Conservation (phyloP, 2,888 invertebrate genomes). For the Hypena proboscidalis region DNA sequence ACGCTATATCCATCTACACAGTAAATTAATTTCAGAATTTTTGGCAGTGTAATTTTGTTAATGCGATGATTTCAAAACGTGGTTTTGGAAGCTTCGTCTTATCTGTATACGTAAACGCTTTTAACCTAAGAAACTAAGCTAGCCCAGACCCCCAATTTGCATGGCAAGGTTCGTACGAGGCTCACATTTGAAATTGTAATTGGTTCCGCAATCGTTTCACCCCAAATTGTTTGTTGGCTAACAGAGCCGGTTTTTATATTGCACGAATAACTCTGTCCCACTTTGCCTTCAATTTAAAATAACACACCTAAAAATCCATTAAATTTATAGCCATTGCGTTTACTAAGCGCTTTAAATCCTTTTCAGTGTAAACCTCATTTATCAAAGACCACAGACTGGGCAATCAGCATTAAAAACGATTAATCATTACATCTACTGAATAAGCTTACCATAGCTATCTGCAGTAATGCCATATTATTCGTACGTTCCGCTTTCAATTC, state of each 20-base stretch:
- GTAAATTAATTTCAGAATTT: too few species aligned
- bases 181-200: slow-evolving; percentile 48
- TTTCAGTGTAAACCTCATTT: slow-evolving; percentile 8
- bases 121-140: slow-evolving; percentile 13
- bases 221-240: slow-evolving; percentile 18
- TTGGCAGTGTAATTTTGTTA: slow-evolving; percentile 23
- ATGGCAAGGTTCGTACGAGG: slow-evolving; percentile 31
- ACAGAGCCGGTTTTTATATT: slow-evolving; percentile 12
- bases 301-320: too few species aligned
- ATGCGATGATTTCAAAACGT: slow-evolving; percentile 21
- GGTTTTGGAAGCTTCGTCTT: too few species aligned
- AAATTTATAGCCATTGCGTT: too few species aligned
- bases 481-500: slow-evolving; percentile 23
- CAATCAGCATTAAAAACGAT: slow-evolving; percentile 20
- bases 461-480: slow-evolving; percentile 27
- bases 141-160: slow-evolving; percentile 35
- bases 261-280: background rate
- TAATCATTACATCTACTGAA: slow-evolving; percentile 25
- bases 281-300: too few species aligned
- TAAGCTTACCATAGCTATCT: slow-evolving; percentile 13
- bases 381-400: slow-evolving; percentile 13
- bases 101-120: too few species aligned
- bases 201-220: slow-evolving; percentile 20
- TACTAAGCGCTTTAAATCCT: too few species aligned
- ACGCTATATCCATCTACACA: too few species aligned